phyloP scores from a whole-genome alignment of 2,888 invertebrate genomes.

The Caenorhabditis angaria region DNA sequence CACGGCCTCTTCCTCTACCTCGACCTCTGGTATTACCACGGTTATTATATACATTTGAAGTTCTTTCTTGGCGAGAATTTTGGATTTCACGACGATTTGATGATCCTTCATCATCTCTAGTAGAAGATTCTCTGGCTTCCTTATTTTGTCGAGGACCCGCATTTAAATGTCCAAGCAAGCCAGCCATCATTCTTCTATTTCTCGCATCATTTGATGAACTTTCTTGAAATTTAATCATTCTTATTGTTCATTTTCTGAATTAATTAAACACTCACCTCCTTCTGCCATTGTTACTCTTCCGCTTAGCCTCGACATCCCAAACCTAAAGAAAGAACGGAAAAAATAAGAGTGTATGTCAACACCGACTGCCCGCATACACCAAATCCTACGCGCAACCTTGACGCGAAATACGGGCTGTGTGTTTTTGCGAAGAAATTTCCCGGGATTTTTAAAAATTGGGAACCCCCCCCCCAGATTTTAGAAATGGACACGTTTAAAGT shows the following conservation, averaged over 20 bases:
- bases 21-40: neutral
- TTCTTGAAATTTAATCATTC: neutral
- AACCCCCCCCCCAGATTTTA: too few species aligned
- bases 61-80: conserved; percentile 6
- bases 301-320: conserved; percentile 1
- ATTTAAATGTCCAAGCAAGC: conserved; percentile 10
- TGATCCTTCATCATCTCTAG: conserved; percentile 6
- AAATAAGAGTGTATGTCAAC: too few species aligned
- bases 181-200: conserved; percentile 10
- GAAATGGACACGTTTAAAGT: too few species aligned
- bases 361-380: too few species aligned
- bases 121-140: neutral
- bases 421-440: too few species aligned
- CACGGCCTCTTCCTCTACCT: neutral
- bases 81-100: conserved; percentile 6
- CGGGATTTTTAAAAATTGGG: too few species aligned
- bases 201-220: neutral
- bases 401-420: too few species aligned
- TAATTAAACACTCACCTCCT: neutral
- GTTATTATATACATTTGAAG: conserved; percentile 1
- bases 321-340: neutral
- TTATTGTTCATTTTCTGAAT: neutral
- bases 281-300: conserved; percentile 5
- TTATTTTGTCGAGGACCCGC: neutral
- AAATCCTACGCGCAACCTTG: too few species aligned